Conservation (phyloP, 37 sponge, comb jelly and placozoan species). For the Spongia lamella region DNA sequence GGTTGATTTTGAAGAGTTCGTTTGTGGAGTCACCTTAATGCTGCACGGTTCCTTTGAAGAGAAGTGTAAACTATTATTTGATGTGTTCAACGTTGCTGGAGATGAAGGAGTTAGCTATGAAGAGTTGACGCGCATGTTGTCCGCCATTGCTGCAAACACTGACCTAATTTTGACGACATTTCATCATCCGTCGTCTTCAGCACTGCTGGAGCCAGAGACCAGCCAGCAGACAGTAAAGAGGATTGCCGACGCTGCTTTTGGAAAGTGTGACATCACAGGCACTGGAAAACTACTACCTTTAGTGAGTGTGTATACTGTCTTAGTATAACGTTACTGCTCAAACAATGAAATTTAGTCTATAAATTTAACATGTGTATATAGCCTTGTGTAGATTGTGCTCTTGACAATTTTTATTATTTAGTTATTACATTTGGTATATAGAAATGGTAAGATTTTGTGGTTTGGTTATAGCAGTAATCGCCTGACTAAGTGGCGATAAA, state of each 20-base stretch:
- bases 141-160: constrained; percentile 29
- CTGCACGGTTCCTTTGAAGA: constrained; percentile 79
- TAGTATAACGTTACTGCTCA: too few relatives aligned
- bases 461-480: too few relatives aligned
- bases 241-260: constrained; percentile 69
- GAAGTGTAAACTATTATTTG: constrained; percentile 77
- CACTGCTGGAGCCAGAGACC: constrained; percentile 21
- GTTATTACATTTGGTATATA: too few relatives aligned
- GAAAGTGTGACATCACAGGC: constrained; percentile 78
- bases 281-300: constrained; percentile 76
- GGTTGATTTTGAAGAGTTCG: constrained; percentile 87
- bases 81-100: constrained; percentile 75
- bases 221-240: constrained; percentile 18
- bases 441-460: too few relatives aligned
- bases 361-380: too few relatives aligned
- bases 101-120: constrained; percentile 76
- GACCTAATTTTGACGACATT: not conserved
- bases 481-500: too few relatives aligned
- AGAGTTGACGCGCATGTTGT: constrained; percentile 68
- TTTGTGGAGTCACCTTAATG: constrained; percentile 75
- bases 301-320: constrained; percentile 34
- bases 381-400: too few relatives aligned
- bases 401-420: too few relatives aligned
- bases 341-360: too few relatives aligned
- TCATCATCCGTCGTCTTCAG: not conserved